Evolutionary conservation across 2,113 vertebrate species (phyloP), one percentile per base, ranked within the genome.

Genomic region (Notarius lentiginosus): DNA sequence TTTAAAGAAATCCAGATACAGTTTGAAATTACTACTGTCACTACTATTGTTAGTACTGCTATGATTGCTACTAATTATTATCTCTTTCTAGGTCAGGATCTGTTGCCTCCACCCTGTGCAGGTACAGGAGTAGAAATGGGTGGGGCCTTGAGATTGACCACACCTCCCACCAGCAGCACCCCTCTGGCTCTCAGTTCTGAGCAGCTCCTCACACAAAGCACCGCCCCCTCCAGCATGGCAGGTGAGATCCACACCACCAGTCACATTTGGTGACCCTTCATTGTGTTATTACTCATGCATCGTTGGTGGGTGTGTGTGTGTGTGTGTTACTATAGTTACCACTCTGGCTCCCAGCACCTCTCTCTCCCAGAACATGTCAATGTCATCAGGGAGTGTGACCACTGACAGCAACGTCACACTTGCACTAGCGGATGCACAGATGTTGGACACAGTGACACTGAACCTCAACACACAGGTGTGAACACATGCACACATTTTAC

Each of bases 371-470:
- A 97, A 96, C 90, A 94, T 99, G 84, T 97, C 97, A 70, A 97
- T 99, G 98, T 97, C 98, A 58, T 95, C 97, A 0, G 96, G 97
- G 5, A 95, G 95, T 6, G 93, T 97, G 76, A 96, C 93, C 86
- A 95, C 93, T 8, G 98, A 99, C 61, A 96, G 96, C 86, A 98
- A 96, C 5, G 97, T 99, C 73, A 99, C 98, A 0, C 95, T 99
- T 60, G 99, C 98, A 0, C 94, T 99, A 91, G 95, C 98, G 2
- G 98, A 99, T 89, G 95, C 97, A 79, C 97, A 99, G 91, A 96
- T 99, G 96, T 94, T 99, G 89, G 98, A 99, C 87, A 95, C 97
- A 0, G 97, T 99, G 87, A 99, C 98, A 0, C 93, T 99, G 56
- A 99, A 99, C 92, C 97, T 99, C 86, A 97, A 96, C 79, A 90